phyloP scores from a whole-genome alignment of 2,797 vertebrate species.

The Margarornis squamiger region DNA sequence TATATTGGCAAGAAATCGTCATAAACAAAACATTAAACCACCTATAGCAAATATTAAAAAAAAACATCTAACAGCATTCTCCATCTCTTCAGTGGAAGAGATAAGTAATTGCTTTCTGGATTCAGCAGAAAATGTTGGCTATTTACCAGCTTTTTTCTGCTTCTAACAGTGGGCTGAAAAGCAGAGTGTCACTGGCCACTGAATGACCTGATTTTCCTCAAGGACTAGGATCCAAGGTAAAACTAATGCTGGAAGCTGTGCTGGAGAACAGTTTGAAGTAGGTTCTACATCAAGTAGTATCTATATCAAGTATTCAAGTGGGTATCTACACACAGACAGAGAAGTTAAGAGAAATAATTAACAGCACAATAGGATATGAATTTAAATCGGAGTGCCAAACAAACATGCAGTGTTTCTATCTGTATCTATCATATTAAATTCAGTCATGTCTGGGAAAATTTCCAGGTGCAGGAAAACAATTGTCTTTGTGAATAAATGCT shows the following conservation, averaged over 20 bases:
- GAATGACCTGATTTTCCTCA: background rate
- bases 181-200: background rate
- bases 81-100: background rate
- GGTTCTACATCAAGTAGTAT: background rate
- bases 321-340: background rate
- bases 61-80: background rate
- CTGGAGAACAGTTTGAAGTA: background rate
- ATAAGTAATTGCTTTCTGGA: background rate
- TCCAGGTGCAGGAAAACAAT: background rate
- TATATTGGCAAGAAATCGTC: background rate
- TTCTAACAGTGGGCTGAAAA: background rate
- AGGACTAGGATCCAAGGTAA: background rate
- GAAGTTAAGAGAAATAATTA: background rate
- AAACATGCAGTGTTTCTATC: background rate
- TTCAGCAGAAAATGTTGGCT: background rate
- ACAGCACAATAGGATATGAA: background rate
- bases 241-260: background rate
- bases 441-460: background rate
- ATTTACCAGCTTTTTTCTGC: background rate
- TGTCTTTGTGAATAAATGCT: background rate
- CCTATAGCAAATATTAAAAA: background rate
- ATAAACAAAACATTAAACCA: background rate
- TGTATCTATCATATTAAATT: background rate
- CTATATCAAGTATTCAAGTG: too few species aligned
- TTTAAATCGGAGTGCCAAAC: background rate